A percentile compares a stretch with the other conserved stretches of the same genome.
phyloP scores from a whole-genome alignment of 1,140 invertebrate genomes.

The Batillaria attramentaria region DNA sequence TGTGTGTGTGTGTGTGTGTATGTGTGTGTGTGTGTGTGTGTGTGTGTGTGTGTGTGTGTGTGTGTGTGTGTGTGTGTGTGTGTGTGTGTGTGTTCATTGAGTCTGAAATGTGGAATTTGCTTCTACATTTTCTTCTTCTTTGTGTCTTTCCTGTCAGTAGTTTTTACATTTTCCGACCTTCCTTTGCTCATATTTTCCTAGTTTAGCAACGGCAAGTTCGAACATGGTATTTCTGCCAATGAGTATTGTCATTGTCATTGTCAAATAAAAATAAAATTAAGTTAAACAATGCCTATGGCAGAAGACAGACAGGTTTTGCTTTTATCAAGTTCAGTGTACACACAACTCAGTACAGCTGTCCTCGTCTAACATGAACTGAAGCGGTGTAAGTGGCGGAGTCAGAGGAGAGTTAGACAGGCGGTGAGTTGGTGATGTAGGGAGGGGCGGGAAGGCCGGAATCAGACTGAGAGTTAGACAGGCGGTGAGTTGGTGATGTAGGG shows the following conservation, averaged over 20 bases:
- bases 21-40: constrained; percentile 16
- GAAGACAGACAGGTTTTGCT: no score
- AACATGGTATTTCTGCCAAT: not conserved
- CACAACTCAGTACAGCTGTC: no score
- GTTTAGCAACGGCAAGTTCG: not conserved
- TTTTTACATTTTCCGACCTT: not conserved
- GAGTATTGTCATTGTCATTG: not conserved
- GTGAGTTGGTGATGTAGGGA: constrained; percentile 31
- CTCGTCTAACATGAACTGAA: no score
- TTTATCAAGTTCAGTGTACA: no score
- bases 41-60: not conserved
- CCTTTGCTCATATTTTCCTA: not conserved
- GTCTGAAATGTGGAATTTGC: not conserved
- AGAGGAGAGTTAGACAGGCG: no score
- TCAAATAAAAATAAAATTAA: no score
- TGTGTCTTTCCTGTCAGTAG: not conserved
- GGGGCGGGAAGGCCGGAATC: constrained; percentile 48
- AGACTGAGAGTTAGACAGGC: no score
- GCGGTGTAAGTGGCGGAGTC: no score
- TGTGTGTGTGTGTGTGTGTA: not conserved
- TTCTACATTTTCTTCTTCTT: not conserved
- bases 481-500: constrained; percentile 32
- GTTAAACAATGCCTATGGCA: no score
- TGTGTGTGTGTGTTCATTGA: not conserved
- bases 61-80: not conserved